phyloP scores from a whole-genome alignment of 2,888 invertebrate genomes.

The Cynaeus angustus region DNA sequence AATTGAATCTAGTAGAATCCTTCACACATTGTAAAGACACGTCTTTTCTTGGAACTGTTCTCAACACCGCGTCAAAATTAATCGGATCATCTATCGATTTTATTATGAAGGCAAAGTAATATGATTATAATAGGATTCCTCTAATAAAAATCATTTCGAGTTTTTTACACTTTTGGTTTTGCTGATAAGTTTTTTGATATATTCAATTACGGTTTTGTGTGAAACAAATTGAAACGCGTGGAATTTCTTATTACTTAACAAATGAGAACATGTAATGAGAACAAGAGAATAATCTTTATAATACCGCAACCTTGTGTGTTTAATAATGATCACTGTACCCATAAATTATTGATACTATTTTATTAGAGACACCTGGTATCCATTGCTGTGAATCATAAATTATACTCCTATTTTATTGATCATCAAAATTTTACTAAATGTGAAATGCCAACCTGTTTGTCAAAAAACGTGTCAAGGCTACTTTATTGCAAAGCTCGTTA shows the following conservation, averaged over 20 bases:
- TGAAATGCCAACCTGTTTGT: no score
- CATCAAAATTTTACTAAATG: no score
- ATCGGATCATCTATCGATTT: slow-evolving; percentile 50
- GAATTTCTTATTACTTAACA: slow-evolving; percentile 39
- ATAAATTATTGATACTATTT: no score
- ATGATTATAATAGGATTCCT: slow-evolving; percentile 47
- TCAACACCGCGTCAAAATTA: slow-evolving; percentile 50
- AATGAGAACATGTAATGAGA: not conserved
- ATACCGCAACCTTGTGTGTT: no score
- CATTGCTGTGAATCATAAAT: no score
- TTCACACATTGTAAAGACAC: slow-evolving; percentile 47
- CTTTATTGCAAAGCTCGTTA: no score
- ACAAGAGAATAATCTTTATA: not conserved
- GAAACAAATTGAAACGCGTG: slow-evolving; percentile 25
- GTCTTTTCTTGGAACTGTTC: slow-evolving; percentile 50
- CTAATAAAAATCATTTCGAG: slow-evolving; percentile 41
- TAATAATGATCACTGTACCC: no score
- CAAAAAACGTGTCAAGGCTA: no score
- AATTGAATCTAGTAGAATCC: slow-evolving; percentile 44
- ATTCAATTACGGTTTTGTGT: slow-evolving; percentile 48
- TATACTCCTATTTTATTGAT: no score
- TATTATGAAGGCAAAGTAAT: slow-evolving; percentile 47
- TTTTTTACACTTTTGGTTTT: slow-evolving; percentile 48
- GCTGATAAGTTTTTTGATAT: slow-evolving; percentile 41
- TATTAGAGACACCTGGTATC: no score